Percentiles rank a stretch among this genome's conserved stretches.
Evolutionary conservation across 2,113 vertebrate genomes (phyloP).

Genomic region (Podiceps cristatus): DNA sequence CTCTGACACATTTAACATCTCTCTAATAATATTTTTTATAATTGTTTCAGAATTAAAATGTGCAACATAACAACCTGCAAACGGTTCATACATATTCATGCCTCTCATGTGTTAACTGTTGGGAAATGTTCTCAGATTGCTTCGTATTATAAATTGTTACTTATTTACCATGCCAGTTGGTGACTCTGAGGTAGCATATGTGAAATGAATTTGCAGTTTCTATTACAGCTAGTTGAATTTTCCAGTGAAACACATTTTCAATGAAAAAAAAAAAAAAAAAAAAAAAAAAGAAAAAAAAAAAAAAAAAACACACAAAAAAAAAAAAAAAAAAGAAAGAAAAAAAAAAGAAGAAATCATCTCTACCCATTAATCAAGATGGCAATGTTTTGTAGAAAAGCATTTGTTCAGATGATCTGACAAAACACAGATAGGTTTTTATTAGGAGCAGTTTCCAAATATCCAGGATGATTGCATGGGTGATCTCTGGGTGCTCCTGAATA

Average conservation of each 20-base stretch:
- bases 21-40: constrained; percentile 36
- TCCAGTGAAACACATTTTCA: neutral
- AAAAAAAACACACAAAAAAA: neutral
- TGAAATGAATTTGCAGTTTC: constrained; percentile 10
- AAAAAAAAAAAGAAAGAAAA: no score
- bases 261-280: neutral
- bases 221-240: neutral
- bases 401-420: neutral
- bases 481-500: neutral
- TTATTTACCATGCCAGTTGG: neutral
- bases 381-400: neutral
- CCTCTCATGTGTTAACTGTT: neutral
- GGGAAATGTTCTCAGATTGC: neutral
- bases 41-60: constrained; percentile 18
- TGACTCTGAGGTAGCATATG: constrained; percentile 25
- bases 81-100: constrained; percentile 36
- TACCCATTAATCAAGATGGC: neutral
- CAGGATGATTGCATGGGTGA: rapidly evolving
- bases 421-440: neutral
- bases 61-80: constrained; percentile 14
- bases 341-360: neutral
- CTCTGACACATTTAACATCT: neutral
- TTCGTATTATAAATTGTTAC: constrained; percentile 3
- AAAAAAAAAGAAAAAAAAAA: neutral
- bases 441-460: neutral